A percentile compares a stretch with the other conserved stretches of the same genome.
Conservation (phyloP, 2,797 vertebrate species). For the Brachyalestes nurse region DNA sequence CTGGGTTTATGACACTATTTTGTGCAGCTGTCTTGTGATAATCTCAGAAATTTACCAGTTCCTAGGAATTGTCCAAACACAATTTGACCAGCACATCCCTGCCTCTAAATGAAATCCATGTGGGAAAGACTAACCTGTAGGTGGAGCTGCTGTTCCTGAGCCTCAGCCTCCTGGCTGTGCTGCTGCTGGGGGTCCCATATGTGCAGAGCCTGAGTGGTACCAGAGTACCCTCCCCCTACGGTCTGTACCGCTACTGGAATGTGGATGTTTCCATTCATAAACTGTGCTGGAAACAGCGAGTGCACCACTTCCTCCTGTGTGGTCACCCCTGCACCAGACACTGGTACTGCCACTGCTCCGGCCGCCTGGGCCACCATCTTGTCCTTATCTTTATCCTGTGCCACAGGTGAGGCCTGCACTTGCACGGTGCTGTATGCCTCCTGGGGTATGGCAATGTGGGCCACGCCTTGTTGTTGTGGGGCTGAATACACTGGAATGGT, state of each 20-base stretch:
- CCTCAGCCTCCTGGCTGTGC: constrained; percentile 77
- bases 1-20: neutral
- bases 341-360: constrained; percentile 76
- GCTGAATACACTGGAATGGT: constrained; percentile 98
- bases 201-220: constrained; percentile 93
- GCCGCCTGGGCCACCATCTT: constrained; percentile 67
- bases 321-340: constrained; percentile 81
- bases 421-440: constrained; percentile 93
- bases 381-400: constrained; percentile 90
- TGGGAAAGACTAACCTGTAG: constrained; percentile 80
- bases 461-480: constrained; percentile 95
- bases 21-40: neutral
- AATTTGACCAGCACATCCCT: neutral
- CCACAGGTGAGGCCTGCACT: constrained; percentile 84
- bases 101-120: neutral
- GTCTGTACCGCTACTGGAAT: constrained; percentile 99
- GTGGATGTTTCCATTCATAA: constrained; percentile 99
- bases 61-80: neutral
- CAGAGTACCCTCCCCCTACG: constrained; percentile 92
- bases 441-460: constrained; percentile 97
- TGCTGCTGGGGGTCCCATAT: constrained; percentile 98
- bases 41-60: neutral
- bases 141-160: constrained; percentile 83
- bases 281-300: constrained; percentile 96
- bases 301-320: constrained; percentile 97